Conservation (phyloP, 2,888 invertebrate species). For the Spisula solida region DNA sequence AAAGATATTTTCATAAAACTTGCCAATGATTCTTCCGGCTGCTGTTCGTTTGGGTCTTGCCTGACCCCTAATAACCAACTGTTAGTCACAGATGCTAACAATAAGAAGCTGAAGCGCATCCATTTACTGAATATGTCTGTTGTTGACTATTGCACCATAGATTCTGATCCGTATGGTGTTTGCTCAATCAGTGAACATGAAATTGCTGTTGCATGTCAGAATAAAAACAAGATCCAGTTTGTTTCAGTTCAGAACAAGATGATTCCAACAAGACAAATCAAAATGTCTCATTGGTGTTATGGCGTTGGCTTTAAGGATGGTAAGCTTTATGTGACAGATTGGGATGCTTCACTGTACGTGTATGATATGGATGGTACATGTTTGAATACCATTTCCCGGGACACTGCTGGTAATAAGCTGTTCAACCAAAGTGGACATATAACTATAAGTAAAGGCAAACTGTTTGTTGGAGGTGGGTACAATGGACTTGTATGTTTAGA, state of each 20-base stretch:
- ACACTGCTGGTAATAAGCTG: slow-evolving; percentile 17
- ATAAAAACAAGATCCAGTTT: slow-evolving; percentile 13
- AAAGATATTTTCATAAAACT: slow-evolving; percentile 27
- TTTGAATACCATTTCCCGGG: neutral
- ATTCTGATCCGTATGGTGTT: neutral
- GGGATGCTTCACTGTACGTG: neutral
- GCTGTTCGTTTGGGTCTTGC: slow-evolving; percentile 17
- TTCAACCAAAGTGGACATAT: neutral
- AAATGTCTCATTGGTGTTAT: slow-evolving; percentile 14
- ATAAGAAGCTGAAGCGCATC: slow-evolving; percentile 37
- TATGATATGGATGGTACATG: slow-evolving; percentile 28
- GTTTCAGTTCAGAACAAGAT: slow-evolving; percentile 24
- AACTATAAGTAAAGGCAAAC: neutral
- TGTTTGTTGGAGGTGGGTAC: neutral
- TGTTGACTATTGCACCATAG: slow-evolving; percentile 7
- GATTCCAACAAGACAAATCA: neutral
- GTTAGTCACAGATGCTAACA: slow-evolving; percentile 24
- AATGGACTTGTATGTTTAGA: slow-evolving; percentile 19
- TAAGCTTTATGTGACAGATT: slow-evolving; percentile 23
- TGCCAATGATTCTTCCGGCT: neutral
- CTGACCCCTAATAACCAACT: neutral
- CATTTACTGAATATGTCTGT: slow-evolving; percentile 12
- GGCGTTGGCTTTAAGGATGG: slow-evolving; percentile 22
- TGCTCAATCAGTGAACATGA: slow-evolving; percentile 9
- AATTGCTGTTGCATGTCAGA: neutral